A percentile compares a stretch with the other conserved stretches of the same genome.
Conservation (phyloP, 2,888 invertebrate species). For the Phorcus lineatus region DNA sequence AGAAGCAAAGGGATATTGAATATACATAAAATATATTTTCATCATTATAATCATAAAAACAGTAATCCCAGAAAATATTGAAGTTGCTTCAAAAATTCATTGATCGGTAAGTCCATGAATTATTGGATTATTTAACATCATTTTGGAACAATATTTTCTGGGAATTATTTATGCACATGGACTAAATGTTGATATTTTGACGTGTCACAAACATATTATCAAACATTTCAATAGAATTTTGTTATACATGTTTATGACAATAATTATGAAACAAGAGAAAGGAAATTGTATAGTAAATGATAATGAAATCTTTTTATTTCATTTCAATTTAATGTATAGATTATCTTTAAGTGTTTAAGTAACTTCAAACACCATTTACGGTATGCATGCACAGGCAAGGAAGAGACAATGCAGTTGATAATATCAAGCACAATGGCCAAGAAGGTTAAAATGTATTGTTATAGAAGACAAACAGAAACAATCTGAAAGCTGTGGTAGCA, state of each 20-base stretch:
- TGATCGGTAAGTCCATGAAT: too few relatives aligned
- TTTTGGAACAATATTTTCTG: too few relatives aligned
- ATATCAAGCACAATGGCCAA: neutral
- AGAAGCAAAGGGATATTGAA: constrained; percentile 39
- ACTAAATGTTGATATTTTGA: neutral
- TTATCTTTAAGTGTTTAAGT: neutral
- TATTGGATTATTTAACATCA: too few relatives aligned
- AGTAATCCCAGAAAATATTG: too few relatives aligned
- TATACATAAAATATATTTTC: neutral
- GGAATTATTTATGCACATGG: too few relatives aligned
- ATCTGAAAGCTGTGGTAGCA: neutral
- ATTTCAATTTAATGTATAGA: neutral
- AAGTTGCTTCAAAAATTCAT: too few relatives aligned
- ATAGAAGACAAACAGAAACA: neutral
- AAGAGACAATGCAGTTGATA: too few relatives aligned
- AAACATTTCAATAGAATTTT: neutral
- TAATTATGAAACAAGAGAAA: neutral
- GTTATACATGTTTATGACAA: neutral
- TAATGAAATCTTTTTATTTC: neutral
- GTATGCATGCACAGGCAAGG: too few relatives aligned
- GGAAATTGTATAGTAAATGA: neutral
- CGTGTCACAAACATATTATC: neutral
- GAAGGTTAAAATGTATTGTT: neutral
- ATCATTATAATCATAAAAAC: too few relatives aligned
- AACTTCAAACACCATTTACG: neutral